These are phyloP conservation scores for Strigamia maritima DNA, from an alignment of 2,888 invertebrate species.

Conservation along the genomic window DNA sequence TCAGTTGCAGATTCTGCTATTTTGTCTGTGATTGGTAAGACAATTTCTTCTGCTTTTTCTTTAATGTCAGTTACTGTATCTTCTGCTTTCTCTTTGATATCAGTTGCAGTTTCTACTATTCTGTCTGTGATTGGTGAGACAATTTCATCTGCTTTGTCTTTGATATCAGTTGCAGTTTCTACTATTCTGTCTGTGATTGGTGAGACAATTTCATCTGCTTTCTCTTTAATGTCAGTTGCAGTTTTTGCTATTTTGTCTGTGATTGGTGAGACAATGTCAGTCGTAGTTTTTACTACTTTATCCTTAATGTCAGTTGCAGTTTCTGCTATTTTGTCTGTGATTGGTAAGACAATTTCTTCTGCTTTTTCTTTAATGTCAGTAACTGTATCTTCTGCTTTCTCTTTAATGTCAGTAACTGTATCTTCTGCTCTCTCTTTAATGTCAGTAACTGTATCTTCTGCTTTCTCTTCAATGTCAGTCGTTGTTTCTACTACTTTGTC, in stretches of 20 bases:
- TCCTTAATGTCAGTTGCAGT: neutral
- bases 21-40: neutral
- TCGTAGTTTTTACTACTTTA: no score
- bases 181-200: constrained; percentile 54
- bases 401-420: constrained; percentile 43
- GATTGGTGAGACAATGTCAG: no score
- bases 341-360: neutral
- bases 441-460: no score
- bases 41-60: no score
- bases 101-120: no score
- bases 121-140: no score
- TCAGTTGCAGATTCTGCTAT: neutral
- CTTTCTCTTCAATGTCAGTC: constrained; percentile 41
- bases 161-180: constrained; percentile 40
- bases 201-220: constrained; percentile 59
- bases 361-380: no score
- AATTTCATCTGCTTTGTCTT: constrained; percentile 40
- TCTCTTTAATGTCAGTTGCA: neutral
- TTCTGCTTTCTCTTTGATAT: constrained; percentile 46
- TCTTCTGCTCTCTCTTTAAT: constrained; percentile 34
- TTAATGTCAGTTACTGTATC: constrained; percentile 42
- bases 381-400: no score
- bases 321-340: constrained; percentile 41
- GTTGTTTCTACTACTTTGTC: constrained; percentile 41
- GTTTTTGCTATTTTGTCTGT: neutral